phyloP scores from a whole-genome alignment of 2,113 vertebrate species.

The Pelobates fuscus region DNA sequence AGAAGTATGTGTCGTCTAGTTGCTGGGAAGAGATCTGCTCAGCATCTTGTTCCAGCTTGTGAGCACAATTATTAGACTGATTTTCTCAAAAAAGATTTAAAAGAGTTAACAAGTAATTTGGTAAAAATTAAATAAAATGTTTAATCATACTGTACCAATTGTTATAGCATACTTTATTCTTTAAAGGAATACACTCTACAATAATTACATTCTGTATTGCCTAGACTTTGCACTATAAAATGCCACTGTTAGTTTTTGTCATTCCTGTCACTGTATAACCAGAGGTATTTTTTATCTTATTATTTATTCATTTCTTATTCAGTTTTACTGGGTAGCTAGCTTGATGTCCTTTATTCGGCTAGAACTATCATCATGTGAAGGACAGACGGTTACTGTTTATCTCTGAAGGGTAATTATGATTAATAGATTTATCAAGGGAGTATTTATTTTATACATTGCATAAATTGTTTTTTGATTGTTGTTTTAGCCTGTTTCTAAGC shows the following conservation, averaged over 20 bases:
- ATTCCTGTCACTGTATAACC: background rate
- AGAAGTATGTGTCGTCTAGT: too few species aligned
- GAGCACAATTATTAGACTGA: too few species aligned
- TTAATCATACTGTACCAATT: too few species aligned
- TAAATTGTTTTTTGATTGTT: conserved; percentile 25
- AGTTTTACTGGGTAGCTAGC: background rate
- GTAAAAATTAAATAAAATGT: too few species aligned
- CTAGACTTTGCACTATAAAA: too few species aligned
- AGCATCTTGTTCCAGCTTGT: too few species aligned
- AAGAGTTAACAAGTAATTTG: too few species aligned
- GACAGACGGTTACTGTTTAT: conserved; percentile 17
- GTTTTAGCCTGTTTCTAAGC: conserved; percentile 15
- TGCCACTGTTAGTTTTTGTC: background rate
- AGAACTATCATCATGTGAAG: conserved; percentile 21
- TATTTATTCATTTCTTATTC: background rate
- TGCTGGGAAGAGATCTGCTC: too few species aligned
- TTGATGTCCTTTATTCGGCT: background rate
- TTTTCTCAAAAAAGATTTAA: too few species aligned
- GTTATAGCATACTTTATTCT: too few species aligned
- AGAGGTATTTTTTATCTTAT: background rate
- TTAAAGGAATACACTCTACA: too few species aligned
- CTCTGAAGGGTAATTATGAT: conserved; percentile 22
- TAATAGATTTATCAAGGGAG: conserved; percentile 22
- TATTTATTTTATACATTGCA: conserved; percentile 19
- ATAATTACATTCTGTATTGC: too few species aligned